Percentiles rank a stretch among this genome's conserved stretches.
Evolutionary conservation across 2,888 invertebrate genomes (phyloP).

Genomic region (Patella depressa): DNA sequence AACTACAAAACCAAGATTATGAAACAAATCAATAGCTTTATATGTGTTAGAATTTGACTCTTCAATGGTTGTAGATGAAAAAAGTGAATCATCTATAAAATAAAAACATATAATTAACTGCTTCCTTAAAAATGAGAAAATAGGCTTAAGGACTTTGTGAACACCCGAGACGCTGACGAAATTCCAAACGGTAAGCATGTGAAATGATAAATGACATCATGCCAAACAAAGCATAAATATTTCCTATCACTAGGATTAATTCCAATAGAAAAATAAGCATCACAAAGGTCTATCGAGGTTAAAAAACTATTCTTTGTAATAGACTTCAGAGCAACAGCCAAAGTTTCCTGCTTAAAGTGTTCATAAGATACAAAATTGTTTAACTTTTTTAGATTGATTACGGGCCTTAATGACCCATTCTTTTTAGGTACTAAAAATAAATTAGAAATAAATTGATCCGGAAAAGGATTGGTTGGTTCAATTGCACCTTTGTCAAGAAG

Average conservation of each 20-base stretch:
- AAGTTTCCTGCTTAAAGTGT: background rate
- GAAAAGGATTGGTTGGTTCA: background rate
- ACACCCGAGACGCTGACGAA: background rate
- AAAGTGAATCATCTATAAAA: too few species aligned
- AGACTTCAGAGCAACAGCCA: background rate
- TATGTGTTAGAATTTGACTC: too few species aligned
- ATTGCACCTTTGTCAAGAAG: background rate
- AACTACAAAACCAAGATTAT: background rate
- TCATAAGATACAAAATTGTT: slow-evolving; percentile 1
- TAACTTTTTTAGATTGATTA: background rate
- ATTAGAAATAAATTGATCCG: background rate
- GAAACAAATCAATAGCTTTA: too few species aligned
- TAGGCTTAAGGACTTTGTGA: background rate
- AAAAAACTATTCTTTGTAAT: background rate
- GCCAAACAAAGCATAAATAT: background rate
- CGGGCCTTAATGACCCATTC: background rate
- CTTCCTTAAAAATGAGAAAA: background rate
- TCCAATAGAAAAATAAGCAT: background rate
- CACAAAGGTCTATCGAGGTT: background rate
- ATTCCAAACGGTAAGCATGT: background rate
- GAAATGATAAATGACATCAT: background rate
- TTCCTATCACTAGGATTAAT: background rate
- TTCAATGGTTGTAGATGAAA: too few species aligned
- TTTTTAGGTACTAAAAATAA: background rate
- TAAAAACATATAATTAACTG: background rate